Percentiles rank a stretch among this genome's conserved stretches.
These are phyloP conservation scores for Anseranas semipalmata DNA, from an alignment of 2,113 vertebrate genomes.

Conservation along the genomic window DNA sequence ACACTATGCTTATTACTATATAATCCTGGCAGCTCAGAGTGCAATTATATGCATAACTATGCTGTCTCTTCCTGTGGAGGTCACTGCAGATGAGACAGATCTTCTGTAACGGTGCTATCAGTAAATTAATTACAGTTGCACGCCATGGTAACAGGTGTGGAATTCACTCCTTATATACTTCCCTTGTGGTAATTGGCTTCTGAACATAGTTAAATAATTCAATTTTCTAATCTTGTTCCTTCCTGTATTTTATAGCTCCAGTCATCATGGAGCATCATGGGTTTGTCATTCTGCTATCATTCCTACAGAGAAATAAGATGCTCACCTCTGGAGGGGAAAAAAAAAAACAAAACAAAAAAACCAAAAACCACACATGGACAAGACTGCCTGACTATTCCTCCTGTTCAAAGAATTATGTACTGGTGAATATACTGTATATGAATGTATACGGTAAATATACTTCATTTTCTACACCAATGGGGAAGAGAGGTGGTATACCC, in stretches of 20 bases:
- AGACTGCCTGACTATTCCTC: neutral
- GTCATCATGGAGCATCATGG: neutral
- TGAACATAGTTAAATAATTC: neutral
- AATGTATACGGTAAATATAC: neutral
- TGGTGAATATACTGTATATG: neutral
- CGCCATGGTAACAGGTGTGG: neutral
- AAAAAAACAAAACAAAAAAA: neutral
- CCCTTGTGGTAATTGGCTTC: neutral
- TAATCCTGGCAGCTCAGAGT: neutral
- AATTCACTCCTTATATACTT: neutral
- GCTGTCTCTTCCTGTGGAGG: neutral
- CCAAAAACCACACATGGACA: neutral
- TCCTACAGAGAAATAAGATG: neutral
- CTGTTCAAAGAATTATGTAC: neutral
- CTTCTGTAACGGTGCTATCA: neutral
- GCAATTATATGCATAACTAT: neutral
- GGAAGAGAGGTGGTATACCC: neutral
- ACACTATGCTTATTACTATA: neutral
- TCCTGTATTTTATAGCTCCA: neutral
- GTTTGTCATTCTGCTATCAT: neutral
- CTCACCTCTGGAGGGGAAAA: neutral
- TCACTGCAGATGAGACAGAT: neutral
- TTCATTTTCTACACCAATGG: neutral
- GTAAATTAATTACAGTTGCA: neutral
- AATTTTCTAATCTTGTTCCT: neutral